Evolutionary conservation across 2,888 invertebrate species (phyloP).

Genomic region (Aleiodes testaceus): DNA sequence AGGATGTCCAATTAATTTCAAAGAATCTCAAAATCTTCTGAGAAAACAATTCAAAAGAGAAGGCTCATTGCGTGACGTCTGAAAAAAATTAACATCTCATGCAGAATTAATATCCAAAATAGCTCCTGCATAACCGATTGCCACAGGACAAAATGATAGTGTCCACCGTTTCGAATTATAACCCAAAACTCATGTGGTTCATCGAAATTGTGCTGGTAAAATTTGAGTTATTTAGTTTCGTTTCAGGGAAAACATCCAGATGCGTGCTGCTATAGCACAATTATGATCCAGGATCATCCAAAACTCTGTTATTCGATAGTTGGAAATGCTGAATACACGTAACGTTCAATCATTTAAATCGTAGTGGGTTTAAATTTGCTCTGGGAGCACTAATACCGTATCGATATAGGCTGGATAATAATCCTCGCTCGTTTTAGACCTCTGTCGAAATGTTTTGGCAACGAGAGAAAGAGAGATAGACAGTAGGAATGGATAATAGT

Average conservation of each 20-base stretch:
- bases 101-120: slow-evolving; percentile 9
- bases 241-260: slow-evolving; percentile 45
- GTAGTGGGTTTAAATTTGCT: slow-evolving; percentile 46
- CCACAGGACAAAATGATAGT: slow-evolving; percentile 22
- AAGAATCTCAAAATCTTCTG: slow-evolving; percentile 24
- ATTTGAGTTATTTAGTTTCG: slow-evolving; percentile 36
- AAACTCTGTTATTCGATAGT: slow-evolving; percentile 65
- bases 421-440: slow-evolving; percentile 4
- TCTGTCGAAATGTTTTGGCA: slow-evolving; percentile 41
- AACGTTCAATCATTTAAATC: slow-evolving; percentile 68
- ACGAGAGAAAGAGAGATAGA: slow-evolving; percentile 20
- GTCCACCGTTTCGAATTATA: slow-evolving; percentile 13
- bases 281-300: slow-evolving; percentile 49
- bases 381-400: slow-evolving; percentile 46
- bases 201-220: slow-evolving; percentile 3
- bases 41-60: slow-evolving; percentile 3
- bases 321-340: slow-evolving; percentile 51
- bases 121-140: background rate
- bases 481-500: slow-evolving; percentile 45
- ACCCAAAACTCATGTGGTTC: slow-evolving; percentile 14
- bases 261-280: slow-evolving; percentile 55
- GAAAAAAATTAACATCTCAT: slow-evolving; percentile 7
- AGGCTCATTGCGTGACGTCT: slow-evolving; percentile 24
- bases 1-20: slow-evolving; percentile 15
- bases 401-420: slow-evolving; percentile 40